phyloP scores from a whole-genome alignment of 1,140 invertebrate species.

The Idris sp. region DNA sequence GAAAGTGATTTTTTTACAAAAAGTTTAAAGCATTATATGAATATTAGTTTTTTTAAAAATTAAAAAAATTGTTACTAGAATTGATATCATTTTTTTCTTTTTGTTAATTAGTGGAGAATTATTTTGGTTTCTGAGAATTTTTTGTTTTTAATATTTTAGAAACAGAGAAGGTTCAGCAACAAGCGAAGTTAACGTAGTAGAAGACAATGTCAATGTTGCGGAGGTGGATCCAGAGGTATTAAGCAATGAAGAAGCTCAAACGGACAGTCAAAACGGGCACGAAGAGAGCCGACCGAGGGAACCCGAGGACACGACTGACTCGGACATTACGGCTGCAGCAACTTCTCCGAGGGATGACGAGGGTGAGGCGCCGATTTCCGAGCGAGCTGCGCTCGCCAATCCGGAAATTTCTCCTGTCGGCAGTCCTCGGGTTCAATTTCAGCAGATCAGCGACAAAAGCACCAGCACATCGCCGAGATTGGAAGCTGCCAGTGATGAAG shows the following conservation, averaged over 20 bases:
- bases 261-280: constrained; percentile 44
- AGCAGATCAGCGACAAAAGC: no score
- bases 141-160: no score
- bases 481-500: no score
- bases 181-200: constrained; percentile 68
- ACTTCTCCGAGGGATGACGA: constrained; percentile 63
- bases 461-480: no score
- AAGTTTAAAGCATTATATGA: no score
- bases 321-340: constrained; percentile 49
- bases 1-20: no score
- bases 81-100: no score
- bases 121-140: no score
- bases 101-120: no score
- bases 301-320: constrained; percentile 20
- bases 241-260: constrained; percentile 63
- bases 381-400: constrained; percentile 75
- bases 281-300: constrained; percentile 54
- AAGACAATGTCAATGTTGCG: constrained; percentile 58
- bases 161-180: constrained; percentile 72
- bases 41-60: no score
- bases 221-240: constrained; percentile 54
- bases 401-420: constrained; percentile 69
- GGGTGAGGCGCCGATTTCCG: constrained; percentile 76
- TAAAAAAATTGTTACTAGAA: no score
- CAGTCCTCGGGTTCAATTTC: constrained; percentile 74